Evolutionary conservation across 1,140 invertebrate genomes (phyloP), one percentile per base, ranked within the genome.

Genomic region (Parasteatoda tepidariorum): DNA sequence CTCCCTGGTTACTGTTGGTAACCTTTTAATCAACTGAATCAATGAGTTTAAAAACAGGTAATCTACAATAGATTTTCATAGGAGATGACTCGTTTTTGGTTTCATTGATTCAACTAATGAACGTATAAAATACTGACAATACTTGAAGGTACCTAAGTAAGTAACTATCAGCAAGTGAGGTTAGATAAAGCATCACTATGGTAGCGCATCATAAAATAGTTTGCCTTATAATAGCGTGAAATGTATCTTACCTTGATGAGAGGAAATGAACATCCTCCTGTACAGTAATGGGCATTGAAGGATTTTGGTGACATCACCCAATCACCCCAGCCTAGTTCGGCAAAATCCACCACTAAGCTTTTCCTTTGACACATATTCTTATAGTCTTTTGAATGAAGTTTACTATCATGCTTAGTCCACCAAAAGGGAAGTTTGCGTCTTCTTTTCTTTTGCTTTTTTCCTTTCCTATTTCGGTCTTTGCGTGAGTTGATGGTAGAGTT

Each of bases 271-370:
- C 97, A 98, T 89, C 96, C 95, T 4, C 97, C 97, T 86, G 93
- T 93, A 89, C 96, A 98, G 88, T 96, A 98, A 89, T 94, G 96
- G 0, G 96, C 96, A 22, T 94, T 93, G 88, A 96, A 98, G 7
- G 96, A 95, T 86, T 96, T 94, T 2, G 96, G 96, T 6, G 96
- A 95, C 74, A 98, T 97, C 70, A 98, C 97, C 96, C 96, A 98
- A 88, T 97, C 94, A 87, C 95, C 95, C 98, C 98, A 99, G 28
- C 97, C 97, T 18, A 99, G 96, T 85, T 98, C 95, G 5, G 90
- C 92, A 89, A 99, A 99, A 89, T 99, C 95, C 24, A 99, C 97
- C 89, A 96, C 97, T 76, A 99, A 92, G 59, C 92, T 91, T 86
- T 96, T 93, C 84, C 97, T 91, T 64, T 94, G 92, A 90, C 98